phyloP scores from a whole-genome alignment of 2,797 vertebrate genomes.

The Melanotaenia maccullochi region DNA sequence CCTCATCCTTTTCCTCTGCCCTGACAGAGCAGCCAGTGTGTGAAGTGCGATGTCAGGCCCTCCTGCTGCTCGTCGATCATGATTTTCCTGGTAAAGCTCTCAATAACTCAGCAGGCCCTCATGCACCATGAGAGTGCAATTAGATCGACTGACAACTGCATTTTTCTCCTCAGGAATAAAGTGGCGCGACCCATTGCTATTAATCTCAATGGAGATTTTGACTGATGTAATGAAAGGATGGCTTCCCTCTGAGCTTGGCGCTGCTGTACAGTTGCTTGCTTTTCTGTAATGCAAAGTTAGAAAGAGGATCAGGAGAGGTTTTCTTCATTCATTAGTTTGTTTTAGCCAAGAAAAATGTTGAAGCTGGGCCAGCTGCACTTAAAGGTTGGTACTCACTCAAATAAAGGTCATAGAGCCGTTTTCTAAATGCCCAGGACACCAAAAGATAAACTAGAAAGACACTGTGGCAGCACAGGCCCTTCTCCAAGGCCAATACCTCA shows the following conservation, averaged over 20 bases:
- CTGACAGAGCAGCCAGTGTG: constrained; percentile 37
- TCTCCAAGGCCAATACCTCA: background rate
- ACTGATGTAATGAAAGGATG: constrained; percentile 56
- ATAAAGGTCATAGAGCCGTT: constrained; percentile 51
- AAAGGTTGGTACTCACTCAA: constrained; percentile 27
- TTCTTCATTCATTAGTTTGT: background rate
- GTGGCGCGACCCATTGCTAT: constrained; percentile 55
- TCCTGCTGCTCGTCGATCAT: constrained; percentile 73
- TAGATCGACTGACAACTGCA: constrained; percentile 72
- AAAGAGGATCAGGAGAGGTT: constrained; percentile 23
- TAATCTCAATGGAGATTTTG: constrained; percentile 64
- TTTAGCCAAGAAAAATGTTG: constrained; percentile 5
- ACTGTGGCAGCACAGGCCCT: background rate
- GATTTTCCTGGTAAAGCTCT: constrained; percentile 61
- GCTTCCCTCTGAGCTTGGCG: constrained; percentile 36
- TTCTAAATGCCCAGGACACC: constrained; percentile 12
- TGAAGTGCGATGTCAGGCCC: constrained; percentile 57
- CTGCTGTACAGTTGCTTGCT: constrained; percentile 14
- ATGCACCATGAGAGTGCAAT: constrained; percentile 73
- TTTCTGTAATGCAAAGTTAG: constrained; percentile 18
- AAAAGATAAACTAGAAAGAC: constrained; percentile 8
- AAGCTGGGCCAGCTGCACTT: constrained; percentile 45
- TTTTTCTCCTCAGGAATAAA: constrained; percentile 71
- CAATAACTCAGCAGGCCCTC: constrained; percentile 74
- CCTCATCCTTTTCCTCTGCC: background rate